Conservation (phyloP, 2,797 vertebrate species). For the Calcarius lapponicus region DNA sequence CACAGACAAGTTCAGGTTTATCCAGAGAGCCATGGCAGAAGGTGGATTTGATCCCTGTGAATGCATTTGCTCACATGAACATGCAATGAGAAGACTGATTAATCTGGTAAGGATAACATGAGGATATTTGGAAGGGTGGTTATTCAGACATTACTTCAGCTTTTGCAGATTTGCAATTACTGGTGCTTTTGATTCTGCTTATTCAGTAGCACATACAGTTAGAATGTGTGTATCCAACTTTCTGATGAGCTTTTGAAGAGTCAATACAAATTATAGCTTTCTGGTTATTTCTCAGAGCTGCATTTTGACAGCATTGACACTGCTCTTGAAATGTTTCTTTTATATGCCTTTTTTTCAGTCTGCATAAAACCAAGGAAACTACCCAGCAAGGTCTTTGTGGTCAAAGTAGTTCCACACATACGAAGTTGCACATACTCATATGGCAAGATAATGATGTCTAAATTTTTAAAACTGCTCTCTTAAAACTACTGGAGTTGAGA, state of each 20-base stretch:
- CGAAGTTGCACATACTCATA: neutral
- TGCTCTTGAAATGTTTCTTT: neutral
- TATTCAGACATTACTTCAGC: constrained; percentile 3
- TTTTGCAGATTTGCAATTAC: neutral
- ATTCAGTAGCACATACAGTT: neutral
- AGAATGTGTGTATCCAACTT: neutral
- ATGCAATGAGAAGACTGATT: constrained; percentile 95
- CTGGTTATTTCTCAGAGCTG: neutral
- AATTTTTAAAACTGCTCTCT: neutral
- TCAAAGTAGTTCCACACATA: neutral
- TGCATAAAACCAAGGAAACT: neutral
- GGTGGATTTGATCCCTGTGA: constrained; percentile 97
- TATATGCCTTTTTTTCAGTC: neutral
- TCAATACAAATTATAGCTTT: neutral
- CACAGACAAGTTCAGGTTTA: constrained; percentile 55
- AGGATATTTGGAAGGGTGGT: neutral
- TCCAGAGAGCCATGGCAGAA: constrained; percentile 88
- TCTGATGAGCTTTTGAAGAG: neutral
- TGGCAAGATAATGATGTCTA: neutral
- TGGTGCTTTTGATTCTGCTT: constrained; percentile 5
- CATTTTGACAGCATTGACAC: neutral
- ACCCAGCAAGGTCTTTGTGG: neutral
- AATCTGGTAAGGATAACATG: constrained; percentile 87
- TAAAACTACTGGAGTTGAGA: neutral
- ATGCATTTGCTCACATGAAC: constrained; percentile 94